Evolutionary conservation across 2,888 invertebrate species (phyloP), one percentile per base, ranked within the genome.

Genomic region (Trimorus sp.): DNA sequence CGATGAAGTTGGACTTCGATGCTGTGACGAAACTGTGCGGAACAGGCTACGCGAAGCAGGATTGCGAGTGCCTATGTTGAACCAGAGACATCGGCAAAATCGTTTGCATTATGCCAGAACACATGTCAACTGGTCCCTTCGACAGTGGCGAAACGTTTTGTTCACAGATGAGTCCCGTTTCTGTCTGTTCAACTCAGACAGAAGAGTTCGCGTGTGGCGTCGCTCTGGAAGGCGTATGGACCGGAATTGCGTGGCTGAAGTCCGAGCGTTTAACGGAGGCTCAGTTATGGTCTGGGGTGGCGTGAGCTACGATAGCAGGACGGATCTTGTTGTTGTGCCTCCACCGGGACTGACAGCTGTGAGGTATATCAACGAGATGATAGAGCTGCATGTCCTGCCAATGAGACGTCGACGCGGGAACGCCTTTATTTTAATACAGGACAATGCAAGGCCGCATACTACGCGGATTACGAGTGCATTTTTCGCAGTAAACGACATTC

Each of bases 361-460:
- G 26, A 62, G 79, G 3, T 79, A 82, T 38, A 48, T 77, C 9
- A 14, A 80, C 26, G 53, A 51, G 15, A 53, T 53, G 40, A 15
- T 66, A 9, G 1, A 14, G 11, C 51, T 60, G 8, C 12, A 14
- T 1, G 56, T 73, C 6, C 14, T 48, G 12, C 73, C 63, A 2
- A 8, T 53, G 5, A 56, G 73, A 53, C 53, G 56, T 38, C 48
- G 49, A 9, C 16, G 48, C 14, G 62, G 81, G 48, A 14, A 45
- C 2, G 8, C 38, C 4, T 79, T 83, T 40, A 65, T 81, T 38
- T 54, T 81, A 0, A 79, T 80, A 78, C 84, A 82, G n/a, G 81
- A 83, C 58, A 84, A 83, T 56, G 81, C 81, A 16, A 81, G 76
- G 8, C 70, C 79, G 56, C 83, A 81, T 16, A 56, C 56, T 15